Percentiles rank a stretch among this genome's conserved stretches.
phyloP scores from a whole-genome alignment of 2,113 vertebrate species.

The Ondatra zibethicus region DNA sequence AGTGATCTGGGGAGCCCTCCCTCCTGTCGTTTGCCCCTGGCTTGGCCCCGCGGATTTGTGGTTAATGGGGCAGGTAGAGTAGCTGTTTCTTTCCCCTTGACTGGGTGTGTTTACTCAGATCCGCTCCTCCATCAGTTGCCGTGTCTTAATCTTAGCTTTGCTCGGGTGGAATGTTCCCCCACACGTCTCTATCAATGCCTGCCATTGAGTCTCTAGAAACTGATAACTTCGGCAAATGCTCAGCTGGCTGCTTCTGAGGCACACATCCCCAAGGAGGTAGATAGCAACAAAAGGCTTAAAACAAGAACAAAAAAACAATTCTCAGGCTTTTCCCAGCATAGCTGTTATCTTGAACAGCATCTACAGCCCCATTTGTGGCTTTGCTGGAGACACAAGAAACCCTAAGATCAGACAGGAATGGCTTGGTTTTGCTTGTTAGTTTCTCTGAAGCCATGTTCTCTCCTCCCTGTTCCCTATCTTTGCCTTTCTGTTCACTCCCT shows the following conservation, averaged over 20 bases:
- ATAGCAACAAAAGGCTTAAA: slow-evolving; percentile 38
- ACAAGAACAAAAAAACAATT: background rate
- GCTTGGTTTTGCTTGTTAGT: slow-evolving; percentile 13
- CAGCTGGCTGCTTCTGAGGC: slow-evolving; percentile 37
- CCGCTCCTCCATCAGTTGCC: slow-evolving; percentile 43
- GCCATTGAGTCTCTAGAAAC: slow-evolving; percentile 63
- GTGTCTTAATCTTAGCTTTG: slow-evolving; percentile 70
- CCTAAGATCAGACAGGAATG: slow-evolving; percentile 20
- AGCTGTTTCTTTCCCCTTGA: slow-evolving; percentile 62
- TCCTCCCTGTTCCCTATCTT: background rate
- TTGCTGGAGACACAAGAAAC: slow-evolving; percentile 38
- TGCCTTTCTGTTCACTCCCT: background rate
- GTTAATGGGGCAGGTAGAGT: slow-evolving; percentile 72
- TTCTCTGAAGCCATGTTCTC: background rate
- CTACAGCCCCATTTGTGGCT: slow-evolving; percentile 1
- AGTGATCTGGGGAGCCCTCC: slow-evolving; percentile 19
- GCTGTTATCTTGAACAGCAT: slow-evolving; percentile 34
- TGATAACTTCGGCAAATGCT: slow-evolving; percentile 57
- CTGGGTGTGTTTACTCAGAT: slow-evolving; percentile 45
- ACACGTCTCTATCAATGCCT: slow-evolving; percentile 43
- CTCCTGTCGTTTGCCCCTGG: background rate
- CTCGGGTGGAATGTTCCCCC: slow-evolving; percentile 64
- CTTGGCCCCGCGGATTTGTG: background rate
- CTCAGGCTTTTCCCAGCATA: background rate
- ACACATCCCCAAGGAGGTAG: background rate